Percentiles rank a stretch among this genome's conserved stretches.
Conservation (phyloP, 2,113 vertebrate genomes). For the Apteryx owenii region DNA sequence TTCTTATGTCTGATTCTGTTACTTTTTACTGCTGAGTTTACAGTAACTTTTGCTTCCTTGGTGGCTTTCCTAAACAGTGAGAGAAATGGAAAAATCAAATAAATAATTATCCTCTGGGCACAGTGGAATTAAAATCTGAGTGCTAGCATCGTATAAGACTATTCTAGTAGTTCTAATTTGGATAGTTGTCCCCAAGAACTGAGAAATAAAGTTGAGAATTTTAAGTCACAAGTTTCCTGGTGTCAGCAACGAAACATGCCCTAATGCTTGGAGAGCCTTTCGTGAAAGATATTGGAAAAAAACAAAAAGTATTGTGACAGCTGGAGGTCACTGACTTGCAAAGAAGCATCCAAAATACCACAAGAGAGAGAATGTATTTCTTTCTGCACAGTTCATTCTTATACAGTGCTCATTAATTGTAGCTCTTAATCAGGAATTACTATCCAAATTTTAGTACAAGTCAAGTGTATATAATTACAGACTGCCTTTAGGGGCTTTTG, state of each 20-base stretch:
- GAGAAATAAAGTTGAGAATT: neutral
- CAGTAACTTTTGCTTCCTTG: neutral
- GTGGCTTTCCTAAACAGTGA: neutral
- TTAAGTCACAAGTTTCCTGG: conserved; percentile 3
- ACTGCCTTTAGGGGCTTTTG: neutral
- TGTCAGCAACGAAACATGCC: neutral
- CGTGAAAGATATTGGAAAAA: neutral
- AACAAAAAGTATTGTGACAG: neutral
- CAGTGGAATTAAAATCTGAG: neutral
- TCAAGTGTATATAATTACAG: neutral
- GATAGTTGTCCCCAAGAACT: neutral
- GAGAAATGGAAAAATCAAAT: conserved; percentile 10
- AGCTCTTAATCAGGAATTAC: neutral
- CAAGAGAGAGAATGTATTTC: neutral
- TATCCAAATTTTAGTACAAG: neutral
- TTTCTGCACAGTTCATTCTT: neutral
- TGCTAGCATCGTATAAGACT: neutral
- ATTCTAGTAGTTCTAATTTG: conserved; percentile 3
- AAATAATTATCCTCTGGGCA: neutral
- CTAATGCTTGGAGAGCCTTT: neutral
- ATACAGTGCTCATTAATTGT: neutral
- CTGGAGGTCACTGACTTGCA: neutral
- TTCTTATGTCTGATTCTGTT: neutral
- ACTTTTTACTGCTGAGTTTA: neutral
- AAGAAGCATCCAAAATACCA: neutral